Percentiles rank a stretch among this genome's conserved stretches.
Evolutionary conservation across 2,797 vertebrate genomes (phyloP).

Genomic region (Pipistrellus kuhlii): DNA sequence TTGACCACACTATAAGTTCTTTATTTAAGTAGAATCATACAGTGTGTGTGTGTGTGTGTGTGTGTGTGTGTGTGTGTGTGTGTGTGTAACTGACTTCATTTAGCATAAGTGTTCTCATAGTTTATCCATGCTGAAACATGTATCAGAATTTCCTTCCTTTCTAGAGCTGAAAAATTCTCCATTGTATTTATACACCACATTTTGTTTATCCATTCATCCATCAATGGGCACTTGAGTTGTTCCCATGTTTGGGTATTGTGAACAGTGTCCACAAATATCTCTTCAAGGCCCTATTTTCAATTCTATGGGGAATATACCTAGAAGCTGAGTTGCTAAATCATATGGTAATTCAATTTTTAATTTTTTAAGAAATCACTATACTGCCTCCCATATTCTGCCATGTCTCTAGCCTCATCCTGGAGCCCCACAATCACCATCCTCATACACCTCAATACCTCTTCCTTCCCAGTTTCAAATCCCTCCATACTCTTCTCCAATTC

Average conservation of each 20-base stretch:
- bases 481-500: background rate
- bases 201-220: too few relatives aligned
- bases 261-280: too few relatives aligned
- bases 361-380: background rate
- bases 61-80: too few relatives aligned
- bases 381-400: background rate
- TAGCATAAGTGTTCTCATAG: background rate
- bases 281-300: background rate
- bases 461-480: background rate
- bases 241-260: too few relatives aligned
- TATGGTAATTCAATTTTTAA: background rate
- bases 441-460: background rate
- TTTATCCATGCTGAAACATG: background rate
- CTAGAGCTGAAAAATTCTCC: constrained; percentile 25
- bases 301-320: background rate
- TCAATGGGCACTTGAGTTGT: too few relatives aligned
- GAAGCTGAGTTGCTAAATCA: background rate
- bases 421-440: background rate
- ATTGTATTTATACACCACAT: background rate
- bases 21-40: background rate
- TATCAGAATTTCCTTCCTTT: background rate
- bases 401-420: background rate
- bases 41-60: background rate
- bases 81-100: background rate
- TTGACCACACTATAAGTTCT: background rate